Evolutionary conservation across 2,113 vertebrate species (phyloP).

Genomic region (Pitta sordida): DNA sequence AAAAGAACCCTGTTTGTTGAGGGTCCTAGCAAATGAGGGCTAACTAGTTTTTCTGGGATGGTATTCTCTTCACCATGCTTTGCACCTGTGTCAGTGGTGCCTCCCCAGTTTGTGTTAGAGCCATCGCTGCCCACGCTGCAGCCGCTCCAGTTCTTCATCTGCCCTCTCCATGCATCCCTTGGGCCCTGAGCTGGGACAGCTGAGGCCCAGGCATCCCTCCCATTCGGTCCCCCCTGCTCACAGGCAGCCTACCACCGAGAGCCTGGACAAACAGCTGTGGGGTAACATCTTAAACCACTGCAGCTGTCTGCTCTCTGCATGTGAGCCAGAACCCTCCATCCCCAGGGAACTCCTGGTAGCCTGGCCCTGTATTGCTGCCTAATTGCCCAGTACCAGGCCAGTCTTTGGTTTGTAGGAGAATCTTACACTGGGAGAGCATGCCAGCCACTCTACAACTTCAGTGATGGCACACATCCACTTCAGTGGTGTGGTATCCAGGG

Average conservation of each 20-base stretch:
- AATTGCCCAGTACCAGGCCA: neutral
- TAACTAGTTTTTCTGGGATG: neutral
- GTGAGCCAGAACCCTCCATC: neutral
- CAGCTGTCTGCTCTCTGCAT: neutral
- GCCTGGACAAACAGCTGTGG: neutral
- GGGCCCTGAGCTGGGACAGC: neutral
- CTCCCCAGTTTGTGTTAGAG: neutral
- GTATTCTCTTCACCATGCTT: neutral
- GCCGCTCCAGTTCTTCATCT: neutral
- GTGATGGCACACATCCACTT: neutral
- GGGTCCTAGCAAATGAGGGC: neutral
- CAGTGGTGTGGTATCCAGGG: neutral
- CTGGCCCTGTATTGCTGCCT: neutral
- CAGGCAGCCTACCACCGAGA: neutral
- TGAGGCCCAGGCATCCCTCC: neutral
- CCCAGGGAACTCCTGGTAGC: neutral
- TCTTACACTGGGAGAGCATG: neutral
- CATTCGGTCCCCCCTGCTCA: neutral
- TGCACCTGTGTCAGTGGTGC: neutral
- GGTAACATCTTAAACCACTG: neutral
- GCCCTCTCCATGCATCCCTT: neutral
- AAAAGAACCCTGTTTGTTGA: neutral
- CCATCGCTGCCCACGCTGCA: rapidly evolving
- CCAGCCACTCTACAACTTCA: neutral
- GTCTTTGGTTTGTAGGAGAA: neutral